phyloP scores from a whole-genome alignment of 2,888 invertebrate genomes.

The Melolontha melolontha region DNA sequence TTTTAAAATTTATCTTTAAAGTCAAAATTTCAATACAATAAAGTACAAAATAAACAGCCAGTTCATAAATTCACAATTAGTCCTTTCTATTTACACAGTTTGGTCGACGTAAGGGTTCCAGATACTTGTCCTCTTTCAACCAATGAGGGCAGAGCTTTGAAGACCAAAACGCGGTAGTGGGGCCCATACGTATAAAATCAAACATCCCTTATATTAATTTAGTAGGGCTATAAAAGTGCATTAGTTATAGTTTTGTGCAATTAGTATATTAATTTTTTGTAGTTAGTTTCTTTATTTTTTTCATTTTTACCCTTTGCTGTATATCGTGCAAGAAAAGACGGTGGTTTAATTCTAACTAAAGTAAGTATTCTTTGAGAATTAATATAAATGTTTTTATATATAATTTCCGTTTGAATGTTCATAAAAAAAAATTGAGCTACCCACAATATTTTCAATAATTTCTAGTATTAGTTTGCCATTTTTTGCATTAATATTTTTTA shows the following conservation, averaged over 20 bases:
- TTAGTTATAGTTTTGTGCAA: constrained; percentile 43
- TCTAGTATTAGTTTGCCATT: too few relatives aligned
- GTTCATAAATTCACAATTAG: constrained; percentile 31
- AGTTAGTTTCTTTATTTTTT: constrained; percentile 19
- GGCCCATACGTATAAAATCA: constrained; percentile 58
- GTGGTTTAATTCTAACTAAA: constrained; percentile 12
- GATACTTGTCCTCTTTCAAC: constrained; percentile 24
- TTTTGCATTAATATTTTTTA: too few relatives aligned
- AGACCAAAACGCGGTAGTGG: constrained; percentile 50
- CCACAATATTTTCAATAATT: too few relatives aligned
- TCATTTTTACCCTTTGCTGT: constrained; percentile 10
- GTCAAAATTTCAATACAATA: neutral
- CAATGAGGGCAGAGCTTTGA: constrained; percentile 32
- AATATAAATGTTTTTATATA: too few relatives aligned
- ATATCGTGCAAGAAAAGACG: neutral
- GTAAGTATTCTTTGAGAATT: neutral
- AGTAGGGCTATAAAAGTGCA: constrained; percentile 52
- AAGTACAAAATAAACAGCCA: constrained; percentile 29
- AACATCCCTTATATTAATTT: constrained; percentile 57
- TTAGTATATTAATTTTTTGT: constrained; percentile 44
- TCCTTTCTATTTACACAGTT: constrained; percentile 21
- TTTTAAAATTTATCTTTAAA: constrained; percentile 4
- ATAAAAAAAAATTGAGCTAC: neutral
- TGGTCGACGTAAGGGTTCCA: constrained; percentile 17
- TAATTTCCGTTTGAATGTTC: neutral